Evolutionary conservation across 1,140 invertebrate genomes (phyloP).

Genomic region (Brachionus rubens): DNA sequence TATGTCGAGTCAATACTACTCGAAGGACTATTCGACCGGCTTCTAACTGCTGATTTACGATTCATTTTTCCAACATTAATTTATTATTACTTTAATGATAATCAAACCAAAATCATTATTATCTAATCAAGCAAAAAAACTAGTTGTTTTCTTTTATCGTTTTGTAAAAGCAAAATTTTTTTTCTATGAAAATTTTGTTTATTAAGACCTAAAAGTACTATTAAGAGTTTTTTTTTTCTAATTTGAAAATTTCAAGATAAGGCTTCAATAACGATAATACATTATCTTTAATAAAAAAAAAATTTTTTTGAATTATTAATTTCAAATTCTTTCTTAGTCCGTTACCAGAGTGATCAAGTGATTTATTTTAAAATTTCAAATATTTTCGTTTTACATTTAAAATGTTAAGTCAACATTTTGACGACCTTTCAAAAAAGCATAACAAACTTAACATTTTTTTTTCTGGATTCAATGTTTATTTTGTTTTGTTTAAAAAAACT

Average conservation of each 20-base stretch:
- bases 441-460: constrained; percentile 3
- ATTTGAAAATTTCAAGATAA: constrained; percentile 9
- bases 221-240: too few relatives aligned
- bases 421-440: not conserved
- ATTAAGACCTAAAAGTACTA: not conserved
- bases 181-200: too few relatives aligned
- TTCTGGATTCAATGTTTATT: not conserved
- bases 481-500: too few relatives aligned
- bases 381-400: not conserved
- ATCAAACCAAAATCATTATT: not conserved
- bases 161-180: too few relatives aligned
- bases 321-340: not conserved
- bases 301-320: not conserved
- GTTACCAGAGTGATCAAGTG: constrained; percentile 19
- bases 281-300: not conserved
- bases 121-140: not conserved
- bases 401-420: not conserved
- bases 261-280: too few relatives aligned
- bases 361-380: not conserved
- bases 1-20: constrained; percentile 26
- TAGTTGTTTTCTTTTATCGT: not conserved
- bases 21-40: constrained; percentile 41
- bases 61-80: constrained; percentile 9
- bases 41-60: not conserved
- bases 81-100: too few relatives aligned